Base-by-base conservation (phyloP, 1,140 invertebrate genomes). In the Diprion similis region DNA sequence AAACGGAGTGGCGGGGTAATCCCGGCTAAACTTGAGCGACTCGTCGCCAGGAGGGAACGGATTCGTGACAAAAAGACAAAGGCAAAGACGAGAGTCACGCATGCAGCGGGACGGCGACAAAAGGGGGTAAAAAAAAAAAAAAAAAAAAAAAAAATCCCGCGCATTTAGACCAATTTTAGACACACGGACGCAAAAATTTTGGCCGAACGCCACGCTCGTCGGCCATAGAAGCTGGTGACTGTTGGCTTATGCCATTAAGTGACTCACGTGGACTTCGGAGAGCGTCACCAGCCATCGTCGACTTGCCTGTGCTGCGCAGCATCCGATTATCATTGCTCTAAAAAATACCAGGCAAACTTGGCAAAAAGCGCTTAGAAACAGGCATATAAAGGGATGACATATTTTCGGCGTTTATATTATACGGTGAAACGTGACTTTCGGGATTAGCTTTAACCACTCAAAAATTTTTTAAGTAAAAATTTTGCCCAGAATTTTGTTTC, bases 131-230 rank as follows among this genome's bases (percentile, higher is more conserved):
- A 59, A 13, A 51, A 51, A 51, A 10, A 51, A 51, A 51, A 51
- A 51, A 51, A 51, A 51, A 51, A 51, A 10, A 15, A 51, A n/a
- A 59, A 59, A 17, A 13, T 0, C 51, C 3, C 11, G 51, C 51
- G 51, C 51, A 9, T 8, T 59, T 59, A 59, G 51, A 59, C 51
- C 51, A 59, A 59, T 59, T 59, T 59, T 59, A 59, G 51, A 59
- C 9, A 59, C 24, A 37, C 51, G 51, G n/a, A 59, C 51, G 51
- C 51, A 59, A 17, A 13, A 59, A 59, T 59, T 13, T 59, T 59
- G 51, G 51, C 51, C 51, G n/a, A 59, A 13, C 51, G 51, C 51
- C 51, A 59, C 51, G 51, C 6, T 59, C 51, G 51, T 59, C n/a
- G 24, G 24, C 24, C 24, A 37, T 37, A 37, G 24, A 37, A 37